These are phyloP conservation scores for Mesorhabditis spiculigera DNA, from an alignment of 2,888 invertebrate species.

Conservation along the genomic window DNA sequence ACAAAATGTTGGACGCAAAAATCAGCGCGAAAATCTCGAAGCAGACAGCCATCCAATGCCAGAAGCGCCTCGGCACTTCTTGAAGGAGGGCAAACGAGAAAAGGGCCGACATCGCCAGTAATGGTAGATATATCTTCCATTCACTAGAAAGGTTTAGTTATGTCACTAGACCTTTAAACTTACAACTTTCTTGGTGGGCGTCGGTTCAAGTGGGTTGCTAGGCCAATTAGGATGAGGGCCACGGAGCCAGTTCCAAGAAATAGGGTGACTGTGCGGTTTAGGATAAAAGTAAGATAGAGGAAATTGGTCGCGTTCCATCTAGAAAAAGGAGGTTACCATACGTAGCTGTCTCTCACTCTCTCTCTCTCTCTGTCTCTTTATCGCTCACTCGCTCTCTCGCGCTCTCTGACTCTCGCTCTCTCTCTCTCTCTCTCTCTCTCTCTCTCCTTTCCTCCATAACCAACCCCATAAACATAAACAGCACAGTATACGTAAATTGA, in stretches of 20 bases:
- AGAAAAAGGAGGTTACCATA: background rate
- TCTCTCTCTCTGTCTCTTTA: too few species aligned
- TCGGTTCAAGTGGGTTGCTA: background rate
- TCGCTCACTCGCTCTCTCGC: too few species aligned
- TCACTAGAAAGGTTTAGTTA: background rate
- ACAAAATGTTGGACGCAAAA: background rate
- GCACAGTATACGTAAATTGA: too few species aligned
- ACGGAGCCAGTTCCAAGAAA: background rate
- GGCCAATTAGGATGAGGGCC: background rate
- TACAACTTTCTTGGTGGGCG: background rate
- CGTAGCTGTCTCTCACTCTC: too few species aligned
- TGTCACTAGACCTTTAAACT: too few species aligned
- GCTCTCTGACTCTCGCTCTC: too few species aligned
- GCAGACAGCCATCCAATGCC: background rate
- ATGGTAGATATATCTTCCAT: background rate
- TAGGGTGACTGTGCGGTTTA: background rate
- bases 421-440: too few species aligned
- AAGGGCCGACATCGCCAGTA: background rate
- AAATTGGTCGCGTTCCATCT: background rate
- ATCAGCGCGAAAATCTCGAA: background rate
- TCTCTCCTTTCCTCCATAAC: too few species aligned
- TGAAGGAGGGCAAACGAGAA: background rate
- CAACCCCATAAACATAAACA: too few species aligned
- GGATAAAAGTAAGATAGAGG: background rate
- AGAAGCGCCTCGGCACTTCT: background rate